phyloP scores from a whole-genome alignment of 2,113 vertebrate species.

The Ctenomys sociabilis region DNA sequence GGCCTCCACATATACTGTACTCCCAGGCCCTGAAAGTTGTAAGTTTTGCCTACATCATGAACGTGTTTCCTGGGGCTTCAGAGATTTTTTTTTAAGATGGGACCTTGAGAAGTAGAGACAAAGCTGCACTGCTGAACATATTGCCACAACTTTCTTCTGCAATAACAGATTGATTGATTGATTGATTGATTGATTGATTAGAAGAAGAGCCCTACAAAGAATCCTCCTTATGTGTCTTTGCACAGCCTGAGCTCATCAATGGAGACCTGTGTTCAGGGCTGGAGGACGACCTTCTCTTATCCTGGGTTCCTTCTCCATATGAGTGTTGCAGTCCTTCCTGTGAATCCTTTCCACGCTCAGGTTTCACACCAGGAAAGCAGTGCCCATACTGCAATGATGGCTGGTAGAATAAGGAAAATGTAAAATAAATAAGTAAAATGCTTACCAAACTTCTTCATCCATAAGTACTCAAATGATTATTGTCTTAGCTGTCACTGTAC shows the following conservation, averaged over 20 bases:
- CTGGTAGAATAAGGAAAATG: not conserved
- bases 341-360: not conserved
- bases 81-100: not conserved
- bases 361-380: not conserved
- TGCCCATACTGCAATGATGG: not conserved
- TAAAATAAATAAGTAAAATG: not conserved
- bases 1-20: not conserved
- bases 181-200: too few relatives aligned
- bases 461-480: not conserved
- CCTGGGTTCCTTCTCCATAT: not conserved
- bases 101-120: not conserved
- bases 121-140: not conserved
- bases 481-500: not conserved
- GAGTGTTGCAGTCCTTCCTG: not conserved
- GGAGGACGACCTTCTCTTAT: not conserved
- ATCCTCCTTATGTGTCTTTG: not conserved
- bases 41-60: not conserved
- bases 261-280: not conserved
- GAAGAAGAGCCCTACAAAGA: too few relatives aligned
- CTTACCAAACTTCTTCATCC: not conserved
- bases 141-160: not conserved
- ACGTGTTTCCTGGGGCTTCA: not conserved
- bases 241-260: not conserved
- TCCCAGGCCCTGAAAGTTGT: not conserved
- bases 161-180: not conserved